Percentiles rank a stretch among this genome's conserved stretches.
Evolutionary conservation across 2,113 vertebrate species (phyloP).

Genomic region (Aptenodytes patagonicus): DNA sequence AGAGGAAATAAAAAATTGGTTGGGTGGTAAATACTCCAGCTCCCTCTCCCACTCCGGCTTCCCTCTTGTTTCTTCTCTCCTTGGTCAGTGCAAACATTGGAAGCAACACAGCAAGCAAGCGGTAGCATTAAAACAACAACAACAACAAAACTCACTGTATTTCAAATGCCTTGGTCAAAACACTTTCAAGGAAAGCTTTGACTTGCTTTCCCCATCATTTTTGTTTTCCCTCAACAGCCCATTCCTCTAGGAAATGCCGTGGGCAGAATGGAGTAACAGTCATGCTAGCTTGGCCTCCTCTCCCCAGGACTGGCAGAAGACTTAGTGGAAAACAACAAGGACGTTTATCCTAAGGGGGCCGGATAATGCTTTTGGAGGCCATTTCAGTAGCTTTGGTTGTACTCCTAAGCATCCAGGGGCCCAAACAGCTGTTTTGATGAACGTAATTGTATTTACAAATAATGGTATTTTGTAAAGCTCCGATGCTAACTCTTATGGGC

Average conservation of each 20-base stretch:
- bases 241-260: not conserved
- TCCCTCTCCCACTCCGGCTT: not conserved
- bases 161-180: conserved; percentile 13
- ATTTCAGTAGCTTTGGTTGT: not conserved
- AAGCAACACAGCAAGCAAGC: conserved; percentile 22
- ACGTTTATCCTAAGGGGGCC: not conserved
- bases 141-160: not conserved
- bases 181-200: conserved; percentile 28
- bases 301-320: not conserved
- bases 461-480: not conserved
- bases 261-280: not conserved
- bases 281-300: not conserved
- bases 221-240: not conserved
- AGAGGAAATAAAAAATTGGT: conserved; percentile 50
- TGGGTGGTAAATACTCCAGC: conserved; percentile 23
- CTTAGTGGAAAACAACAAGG: not conserved
- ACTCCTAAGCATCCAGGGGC: not conserved
- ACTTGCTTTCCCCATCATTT: not conserved
- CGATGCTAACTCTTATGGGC: not conserved
- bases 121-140: not conserved
- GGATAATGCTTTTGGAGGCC: not conserved
- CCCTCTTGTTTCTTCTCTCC: not conserved
- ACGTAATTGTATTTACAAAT: not conserved
- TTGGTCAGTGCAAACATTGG: not conserved
- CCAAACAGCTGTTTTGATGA: not conserved